Evolutionary conservation across 2,888 invertebrate genomes (phyloP), one percentile per base, ranked within the genome.

Genomic region (Drosophila anomalata): DNA sequence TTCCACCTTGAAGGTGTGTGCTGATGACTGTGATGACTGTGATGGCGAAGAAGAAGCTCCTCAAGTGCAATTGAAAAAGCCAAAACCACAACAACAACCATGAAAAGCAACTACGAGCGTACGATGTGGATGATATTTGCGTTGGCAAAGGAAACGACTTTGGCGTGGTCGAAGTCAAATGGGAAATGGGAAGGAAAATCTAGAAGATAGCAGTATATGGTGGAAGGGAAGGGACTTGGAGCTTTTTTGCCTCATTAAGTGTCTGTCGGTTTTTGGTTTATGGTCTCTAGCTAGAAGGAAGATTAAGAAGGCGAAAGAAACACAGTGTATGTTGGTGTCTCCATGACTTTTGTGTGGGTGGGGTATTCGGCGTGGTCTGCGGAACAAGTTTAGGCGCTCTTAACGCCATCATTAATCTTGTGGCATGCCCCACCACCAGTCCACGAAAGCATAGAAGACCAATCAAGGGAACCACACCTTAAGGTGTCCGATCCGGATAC

Each of bases 91-190:
- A 54, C 42, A 58, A 58, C 52, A 51, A 58, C 46, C 24, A 44
- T 44, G 14, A 60, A 50, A 8, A 26, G 22, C 29, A 42, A 44
- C 20, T 12, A 11, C 22, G 47, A 36, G 9, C 33, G 47, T 53
- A 48, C 65, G 26, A 36, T 52, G 53, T 51, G 22, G 33, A 44
- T 67, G 70, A 67, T 70, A 70, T 70, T 67, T 72, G 88, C 88
- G 87, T 87, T 85, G 88, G 81, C 86, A 69, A 75, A 85, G 81
- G 88, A 87, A 82, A 87, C 85, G 70, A 54, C 60, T 69, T 61
- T 61, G 68, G 68, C 74, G 55, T 73, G 65, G 73, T 56, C 73
- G 41, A 41, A 69, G 53, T 17, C 42, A n/a, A 47, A 42, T 60
- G 50, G 52, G 50, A 42, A 70, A 51, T 29, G 50, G 8, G 36